Evolutionary conservation across 2,888 invertebrate genomes (phyloP).

Genomic region (Drosophila formosana): DNA sequence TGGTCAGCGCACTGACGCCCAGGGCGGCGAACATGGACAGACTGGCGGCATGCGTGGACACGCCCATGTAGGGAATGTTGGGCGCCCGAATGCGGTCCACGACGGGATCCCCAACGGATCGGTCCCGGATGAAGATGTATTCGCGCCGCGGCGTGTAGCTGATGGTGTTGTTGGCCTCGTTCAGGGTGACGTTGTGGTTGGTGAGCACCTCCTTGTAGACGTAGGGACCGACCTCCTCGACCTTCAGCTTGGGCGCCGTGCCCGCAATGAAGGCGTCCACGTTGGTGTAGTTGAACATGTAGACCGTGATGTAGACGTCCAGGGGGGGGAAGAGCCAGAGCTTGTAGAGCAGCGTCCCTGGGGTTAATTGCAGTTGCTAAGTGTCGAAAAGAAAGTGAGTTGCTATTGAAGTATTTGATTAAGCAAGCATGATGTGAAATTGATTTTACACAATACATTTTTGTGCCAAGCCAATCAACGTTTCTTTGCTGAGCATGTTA

Average conservation of each 20-base stretch:
- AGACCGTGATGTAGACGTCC: slow-evolving; percentile 88
- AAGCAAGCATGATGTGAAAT: no score
- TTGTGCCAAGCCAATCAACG: slow-evolving; percentile 76
- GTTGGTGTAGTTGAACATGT: slow-evolving; percentile 93
- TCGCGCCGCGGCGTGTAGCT: slow-evolving; percentile 88
- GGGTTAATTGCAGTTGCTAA: slow-evolving; percentile 85
- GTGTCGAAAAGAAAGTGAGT: not conserved
- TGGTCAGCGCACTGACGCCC: slow-evolving; percentile 87
- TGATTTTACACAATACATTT: no score
- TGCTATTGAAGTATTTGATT: not conserved
- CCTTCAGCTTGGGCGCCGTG: slow-evolving; percentile 88
- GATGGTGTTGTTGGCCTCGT: slow-evolving; percentile 88
- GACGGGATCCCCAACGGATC: slow-evolving; percentile 89
- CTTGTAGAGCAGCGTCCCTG: slow-evolving; percentile 87
- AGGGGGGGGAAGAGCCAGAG: slow-evolving; percentile 89
- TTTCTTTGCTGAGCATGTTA: no score
- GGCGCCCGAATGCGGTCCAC: slow-evolving; percentile 88
- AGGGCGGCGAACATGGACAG: slow-evolving; percentile 86
- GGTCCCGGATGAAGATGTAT: slow-evolving; percentile 87
- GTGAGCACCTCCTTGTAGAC: slow-evolving; percentile 91
- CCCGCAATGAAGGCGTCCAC: slow-evolving; percentile 89
- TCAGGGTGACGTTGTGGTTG: slow-evolving; percentile 88
- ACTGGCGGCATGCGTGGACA: slow-evolving; percentile 80
- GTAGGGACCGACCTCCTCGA: slow-evolving; percentile 92
- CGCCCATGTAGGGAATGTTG: slow-evolving; percentile 89